These are phyloP conservation scores for Clanis bilineata DNA, from an alignment of 2,888 invertebrate genomes.

Conservation along the genomic window DNA sequence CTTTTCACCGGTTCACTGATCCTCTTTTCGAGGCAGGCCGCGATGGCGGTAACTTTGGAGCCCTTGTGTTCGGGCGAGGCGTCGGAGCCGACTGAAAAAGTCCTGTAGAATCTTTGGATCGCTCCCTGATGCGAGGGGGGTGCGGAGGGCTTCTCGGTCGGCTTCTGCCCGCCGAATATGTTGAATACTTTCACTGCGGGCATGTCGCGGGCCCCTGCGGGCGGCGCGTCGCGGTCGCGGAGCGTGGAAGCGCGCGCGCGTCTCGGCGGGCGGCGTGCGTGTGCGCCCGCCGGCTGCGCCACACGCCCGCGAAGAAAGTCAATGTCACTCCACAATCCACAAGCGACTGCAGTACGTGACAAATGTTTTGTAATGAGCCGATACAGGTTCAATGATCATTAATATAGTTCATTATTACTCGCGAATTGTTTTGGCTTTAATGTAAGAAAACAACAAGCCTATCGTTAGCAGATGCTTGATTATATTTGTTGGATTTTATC, in stretches of 20 bases:
- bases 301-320: constrained; percentile 71
- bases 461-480: not conserved
- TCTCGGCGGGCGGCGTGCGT: constrained; percentile 72
- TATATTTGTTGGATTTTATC: not conserved
- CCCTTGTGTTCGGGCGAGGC: constrained; percentile 64
- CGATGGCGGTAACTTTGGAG: constrained; percentile 75
- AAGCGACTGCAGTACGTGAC: constrained; percentile 55
- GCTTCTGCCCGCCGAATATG: constrained; percentile 80
- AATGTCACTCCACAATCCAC: constrained; percentile 60
- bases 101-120: constrained; percentile 79
- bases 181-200: constrained; percentile 82
- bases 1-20: constrained; percentile 60
- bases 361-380: constrained; percentile 47
- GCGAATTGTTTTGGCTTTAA: not conserved
- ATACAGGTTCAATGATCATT: constrained; percentile 24
- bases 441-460: not conserved
- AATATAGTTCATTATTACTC: not conserved
- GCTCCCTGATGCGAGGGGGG: constrained; percentile 62
- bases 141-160: constrained; percentile 67
- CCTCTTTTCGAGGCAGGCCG: constrained; percentile 72
- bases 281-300: constrained; percentile 46
- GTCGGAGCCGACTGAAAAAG: constrained; percentile 73
- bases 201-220: constrained; percentile 75
- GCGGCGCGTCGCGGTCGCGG: constrained; percentile 68
- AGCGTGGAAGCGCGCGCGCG: constrained; percentile 76